Evolutionary conservation across 1,140 invertebrate species (phyloP), one percentile per base, ranked within the genome.

Genomic region (Subanguina moxae): DNA sequence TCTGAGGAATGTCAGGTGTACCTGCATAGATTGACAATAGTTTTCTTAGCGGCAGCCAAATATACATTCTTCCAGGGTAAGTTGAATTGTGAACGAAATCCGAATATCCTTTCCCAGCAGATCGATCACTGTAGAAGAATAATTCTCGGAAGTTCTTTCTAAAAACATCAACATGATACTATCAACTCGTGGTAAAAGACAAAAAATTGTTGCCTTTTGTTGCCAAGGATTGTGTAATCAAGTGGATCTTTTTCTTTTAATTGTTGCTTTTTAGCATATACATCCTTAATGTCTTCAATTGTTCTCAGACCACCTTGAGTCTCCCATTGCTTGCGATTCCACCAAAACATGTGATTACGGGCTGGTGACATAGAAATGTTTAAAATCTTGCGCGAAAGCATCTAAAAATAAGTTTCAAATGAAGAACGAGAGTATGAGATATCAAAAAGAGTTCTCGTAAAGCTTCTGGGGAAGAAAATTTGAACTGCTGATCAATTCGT

Each of bases 61-160:
- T 61, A 42, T 30, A 70, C 23, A 48, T 48, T 9, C 68, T 38
- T 23, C 1, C 11, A 15, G 15, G 17, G 46, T 69, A 66, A 42
- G 30, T 38, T 23, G 46, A 23, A 48, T 38, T 8, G 25, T 38
- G 32, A 5, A 52, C 63, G 38, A 58, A 78, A 42, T 78, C 65
- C 8, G 73, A 70, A 62, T 78, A 78, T 30, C 76, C 76, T 38
- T 48, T 72, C n/a, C 76, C 76, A 15, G 64, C 23, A 15, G 27
- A 57, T 46, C 76, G 71, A 23, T 76, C 68, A 17, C 72, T 66
- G 46, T 77, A 77, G 62, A 68, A 64, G n/a, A 76, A 71, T 13
- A 72, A 56, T 13, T 58, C 45, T 65, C 56, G 8, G 58, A 65
- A 21, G 74, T 52, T 23, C 72, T 38, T n/a, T 45, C 32, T 38